Evolutionary conservation across 37 sponge, comb jelly and placozoan genomes (phyloP).

Genomic region (Cliona cf. orientalis): DNA sequence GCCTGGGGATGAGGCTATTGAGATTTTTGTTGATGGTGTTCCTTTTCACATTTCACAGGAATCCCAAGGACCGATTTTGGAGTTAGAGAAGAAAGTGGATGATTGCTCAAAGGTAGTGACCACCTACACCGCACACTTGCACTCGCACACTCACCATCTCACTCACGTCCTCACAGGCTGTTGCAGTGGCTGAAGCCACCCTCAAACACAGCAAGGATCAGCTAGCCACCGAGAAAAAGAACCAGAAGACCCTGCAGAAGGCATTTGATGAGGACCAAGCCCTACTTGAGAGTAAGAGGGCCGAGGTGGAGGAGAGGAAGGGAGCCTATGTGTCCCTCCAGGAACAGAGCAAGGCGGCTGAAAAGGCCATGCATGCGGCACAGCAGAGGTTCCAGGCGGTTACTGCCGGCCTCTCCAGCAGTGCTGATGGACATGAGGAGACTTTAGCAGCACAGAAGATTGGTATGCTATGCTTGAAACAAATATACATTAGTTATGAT

Average conservation of each 20-base stretch:
- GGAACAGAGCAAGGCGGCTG: constrained; percentile 50
- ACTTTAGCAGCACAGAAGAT: constrained; percentile 90
- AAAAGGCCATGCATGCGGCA: constrained; percentile 55
- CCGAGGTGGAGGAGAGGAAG: constrained; percentile 21
- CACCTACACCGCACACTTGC: not conserved
- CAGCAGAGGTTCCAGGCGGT: constrained; percentile 91
- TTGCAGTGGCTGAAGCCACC: constrained; percentile 68
- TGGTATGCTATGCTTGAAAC: constrained; percentile 57
- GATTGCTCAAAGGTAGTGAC: constrained; percentile 51
- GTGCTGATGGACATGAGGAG: constrained; percentile 77
- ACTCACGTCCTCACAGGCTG: constrained; percentile 22
- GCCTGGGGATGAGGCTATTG: too few relatives aligned
- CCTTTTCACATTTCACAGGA: constrained; percentile 19
- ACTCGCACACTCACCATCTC: not conserved
- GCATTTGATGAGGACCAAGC: constrained; percentile 57
- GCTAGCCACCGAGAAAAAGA: constrained; percentile 64
- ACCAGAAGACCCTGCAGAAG: constrained; percentile 32
- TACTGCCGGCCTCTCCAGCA: constrained; percentile 82
- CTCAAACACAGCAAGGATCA: constrained; percentile 67
- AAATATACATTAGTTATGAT: too few relatives aligned
- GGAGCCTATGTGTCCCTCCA: constrained; percentile 28
- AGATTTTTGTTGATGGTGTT: too few relatives aligned
- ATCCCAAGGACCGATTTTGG: constrained; percentile 46
- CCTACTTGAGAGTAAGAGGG: constrained; percentile 15
- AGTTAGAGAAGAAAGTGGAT: constrained; percentile 61